A percentile compares a stretch with the other conserved stretches of the same genome.
phyloP scores from a whole-genome alignment of 2,797 vertebrate genomes.

The Argentina silus region DNA sequence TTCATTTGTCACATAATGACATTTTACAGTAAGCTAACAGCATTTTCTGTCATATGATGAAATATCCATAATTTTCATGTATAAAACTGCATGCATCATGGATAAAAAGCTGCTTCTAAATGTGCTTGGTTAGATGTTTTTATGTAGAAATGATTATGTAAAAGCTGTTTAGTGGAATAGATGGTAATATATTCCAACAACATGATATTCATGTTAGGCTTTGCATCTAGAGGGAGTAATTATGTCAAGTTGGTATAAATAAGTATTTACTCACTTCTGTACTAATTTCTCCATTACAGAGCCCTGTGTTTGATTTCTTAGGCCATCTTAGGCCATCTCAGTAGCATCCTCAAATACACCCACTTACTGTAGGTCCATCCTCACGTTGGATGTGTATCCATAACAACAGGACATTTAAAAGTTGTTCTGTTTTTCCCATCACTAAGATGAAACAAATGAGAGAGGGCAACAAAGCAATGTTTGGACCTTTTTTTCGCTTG shows the following conservation, averaged over 20 bases:
- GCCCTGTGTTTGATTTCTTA: neutral
- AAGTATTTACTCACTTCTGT: neutral
- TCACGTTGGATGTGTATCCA: neutral
- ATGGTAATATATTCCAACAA: neutral
- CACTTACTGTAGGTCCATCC: neutral
- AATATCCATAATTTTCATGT: neutral
- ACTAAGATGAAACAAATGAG: conserved; percentile 25
- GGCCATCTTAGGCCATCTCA: neutral
- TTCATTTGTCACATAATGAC: neutral
- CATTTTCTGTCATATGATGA: neutral
- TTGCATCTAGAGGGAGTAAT: conserved; percentile 1
- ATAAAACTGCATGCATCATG: too few species aligned
- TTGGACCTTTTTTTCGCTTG: conserved; percentile 15
- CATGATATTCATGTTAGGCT: conserved; percentile 11
- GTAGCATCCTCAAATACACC: neutral
- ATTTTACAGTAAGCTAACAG: neutral
- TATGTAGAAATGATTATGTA: neutral
- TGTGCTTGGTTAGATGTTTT: neutral
- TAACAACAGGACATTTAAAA: neutral
- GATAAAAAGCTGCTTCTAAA: neutral
- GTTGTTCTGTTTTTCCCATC: conserved; percentile 23
- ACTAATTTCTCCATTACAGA: conserved; percentile 5
- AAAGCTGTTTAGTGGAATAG: neutral
- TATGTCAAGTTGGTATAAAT: conserved; percentile 7
- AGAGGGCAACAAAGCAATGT: conserved; percentile 14